phyloP scores from a whole-genome alignment of 2,888 invertebrate species.

The Aspidapion aeneum region DNA sequence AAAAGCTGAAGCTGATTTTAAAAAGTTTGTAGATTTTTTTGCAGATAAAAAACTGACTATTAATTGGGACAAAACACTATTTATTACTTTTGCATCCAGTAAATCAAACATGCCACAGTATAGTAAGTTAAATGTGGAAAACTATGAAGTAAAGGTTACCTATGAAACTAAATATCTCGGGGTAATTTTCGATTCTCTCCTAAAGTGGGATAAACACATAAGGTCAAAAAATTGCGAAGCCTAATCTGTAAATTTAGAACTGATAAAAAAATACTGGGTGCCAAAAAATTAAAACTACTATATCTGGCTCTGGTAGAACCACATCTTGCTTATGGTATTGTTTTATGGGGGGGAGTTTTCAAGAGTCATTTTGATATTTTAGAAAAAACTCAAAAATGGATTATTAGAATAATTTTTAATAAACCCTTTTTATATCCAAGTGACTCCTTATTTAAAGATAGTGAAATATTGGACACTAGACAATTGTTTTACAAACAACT shows the following conservation, averaged over 20 bases:
- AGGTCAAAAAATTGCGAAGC: not conserved
- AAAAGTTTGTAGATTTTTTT: not conserved
- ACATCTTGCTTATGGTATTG: not conserved
- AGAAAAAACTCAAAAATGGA: not conserved
- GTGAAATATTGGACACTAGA: not conserved
- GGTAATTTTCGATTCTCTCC: not conserved
- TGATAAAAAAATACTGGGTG: not conserved
- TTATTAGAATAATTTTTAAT: not conserved
- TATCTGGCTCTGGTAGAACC: not conserved
- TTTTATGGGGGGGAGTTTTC: not conserved
- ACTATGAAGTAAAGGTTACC: not conserved
- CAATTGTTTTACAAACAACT: not conserved
- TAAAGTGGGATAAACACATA: not conserved
- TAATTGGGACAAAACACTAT: not conserved
- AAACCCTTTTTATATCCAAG: not conserved
- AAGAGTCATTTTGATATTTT: not conserved
- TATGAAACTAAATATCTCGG: not conserved
- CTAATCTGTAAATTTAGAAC: not conserved
- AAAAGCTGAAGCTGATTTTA: not conserved
- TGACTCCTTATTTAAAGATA: not conserved
- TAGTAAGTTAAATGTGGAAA: not conserved
- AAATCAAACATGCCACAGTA: not conserved
- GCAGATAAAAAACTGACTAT: not conserved
- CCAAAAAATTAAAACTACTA: not conserved
- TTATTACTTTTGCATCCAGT: not conserved